Evolutionary conservation across 2,888 invertebrate species (phyloP).

Genomic region (Tetanocera ferruginea): DNA sequence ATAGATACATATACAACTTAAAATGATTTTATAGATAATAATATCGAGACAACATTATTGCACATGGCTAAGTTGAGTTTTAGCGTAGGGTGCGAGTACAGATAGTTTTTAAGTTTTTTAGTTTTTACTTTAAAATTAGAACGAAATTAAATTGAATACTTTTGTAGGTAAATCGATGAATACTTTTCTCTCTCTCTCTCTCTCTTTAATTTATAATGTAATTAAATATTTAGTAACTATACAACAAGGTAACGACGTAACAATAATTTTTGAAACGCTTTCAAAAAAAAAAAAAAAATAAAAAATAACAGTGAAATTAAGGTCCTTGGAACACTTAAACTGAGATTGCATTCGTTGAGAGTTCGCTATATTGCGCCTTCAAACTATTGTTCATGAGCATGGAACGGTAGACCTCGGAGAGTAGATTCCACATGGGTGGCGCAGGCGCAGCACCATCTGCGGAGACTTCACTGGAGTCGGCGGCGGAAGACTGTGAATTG

Average conservation of each 20-base stretch:
- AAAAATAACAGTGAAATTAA: constrained; percentile 1
- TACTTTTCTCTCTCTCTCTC: constrained; percentile 41
- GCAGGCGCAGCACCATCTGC: constrained; percentile 36
- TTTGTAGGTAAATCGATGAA: constrained; percentile 61
- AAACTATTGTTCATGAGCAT: constrained; percentile 62
- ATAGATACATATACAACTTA: constrained; percentile 3
- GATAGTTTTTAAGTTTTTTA: not conserved
- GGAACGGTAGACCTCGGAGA: constrained; percentile 68
- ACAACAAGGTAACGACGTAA: constrained; percentile 63
- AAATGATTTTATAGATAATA: not conserved
- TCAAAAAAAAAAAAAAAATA: constrained; percentile 9
- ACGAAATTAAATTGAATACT: constrained; percentile 52
- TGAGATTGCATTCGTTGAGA: constrained; percentile 66
- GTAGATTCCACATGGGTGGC: constrained; percentile 66
- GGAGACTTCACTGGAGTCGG: constrained; percentile 36
- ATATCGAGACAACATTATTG: constrained; percentile 29
- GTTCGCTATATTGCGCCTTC: constrained; percentile 60
- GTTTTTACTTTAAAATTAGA: not conserved
- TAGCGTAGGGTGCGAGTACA: constrained; percentile 5
- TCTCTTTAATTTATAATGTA: constrained; percentile 32
- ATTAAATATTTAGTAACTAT: constrained; percentile 49
- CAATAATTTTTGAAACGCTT: constrained; percentile 51
- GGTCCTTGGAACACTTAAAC: constrained; percentile 53
- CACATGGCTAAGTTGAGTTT: not conserved
- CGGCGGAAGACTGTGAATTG: constrained; percentile 26